phyloP scores from a whole-genome alignment of 2,888 invertebrate genomes.

The Acrobasis consociella region DNA sequence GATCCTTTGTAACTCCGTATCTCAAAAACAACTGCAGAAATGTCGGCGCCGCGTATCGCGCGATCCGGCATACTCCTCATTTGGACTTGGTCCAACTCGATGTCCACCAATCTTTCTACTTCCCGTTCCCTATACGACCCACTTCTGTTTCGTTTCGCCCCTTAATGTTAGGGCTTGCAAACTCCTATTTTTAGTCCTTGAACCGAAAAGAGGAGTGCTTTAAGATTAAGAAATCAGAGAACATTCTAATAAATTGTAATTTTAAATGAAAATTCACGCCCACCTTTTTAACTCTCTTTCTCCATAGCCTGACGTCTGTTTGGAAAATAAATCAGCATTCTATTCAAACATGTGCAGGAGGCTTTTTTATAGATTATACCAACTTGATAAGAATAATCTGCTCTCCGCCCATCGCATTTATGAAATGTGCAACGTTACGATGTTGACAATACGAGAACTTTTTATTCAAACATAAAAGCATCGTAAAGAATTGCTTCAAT shows the following conservation, averaged over 20 bases:
- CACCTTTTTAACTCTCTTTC: no score
- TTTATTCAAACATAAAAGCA: constrained; percentile 11
- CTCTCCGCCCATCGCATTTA: not conserved
- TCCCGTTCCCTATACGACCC: constrained; percentile 7
- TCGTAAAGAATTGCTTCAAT: constrained; percentile 9
- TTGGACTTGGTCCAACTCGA: constrained; percentile 22
- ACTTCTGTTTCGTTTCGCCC: constrained; percentile 14
- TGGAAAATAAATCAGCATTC: no score
- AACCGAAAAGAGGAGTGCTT: no score
- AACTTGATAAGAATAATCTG: not conserved
- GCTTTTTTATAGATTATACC: not conserved
- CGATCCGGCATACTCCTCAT: constrained; percentile 14
- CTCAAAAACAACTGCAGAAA: constrained; percentile 11
- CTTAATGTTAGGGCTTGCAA: constrained; percentile 2
- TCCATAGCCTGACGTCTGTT: no score
- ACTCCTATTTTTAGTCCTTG: not conserved
- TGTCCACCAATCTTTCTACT: constrained; percentile 8
- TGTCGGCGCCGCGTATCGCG: constrained; percentile 12
- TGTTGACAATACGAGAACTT: constrained; percentile 10
- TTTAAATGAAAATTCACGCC: no score
- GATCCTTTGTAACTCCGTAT: constrained; percentile 7
- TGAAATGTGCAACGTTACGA: not conserved
- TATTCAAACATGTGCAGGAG: not conserved
- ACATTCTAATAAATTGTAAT: no score
- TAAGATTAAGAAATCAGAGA: no score